Evolutionary conservation across 2,888 invertebrate genomes (phyloP), one percentile per base, ranked within the genome.

Genomic region (Stratiomys singularior): DNA sequence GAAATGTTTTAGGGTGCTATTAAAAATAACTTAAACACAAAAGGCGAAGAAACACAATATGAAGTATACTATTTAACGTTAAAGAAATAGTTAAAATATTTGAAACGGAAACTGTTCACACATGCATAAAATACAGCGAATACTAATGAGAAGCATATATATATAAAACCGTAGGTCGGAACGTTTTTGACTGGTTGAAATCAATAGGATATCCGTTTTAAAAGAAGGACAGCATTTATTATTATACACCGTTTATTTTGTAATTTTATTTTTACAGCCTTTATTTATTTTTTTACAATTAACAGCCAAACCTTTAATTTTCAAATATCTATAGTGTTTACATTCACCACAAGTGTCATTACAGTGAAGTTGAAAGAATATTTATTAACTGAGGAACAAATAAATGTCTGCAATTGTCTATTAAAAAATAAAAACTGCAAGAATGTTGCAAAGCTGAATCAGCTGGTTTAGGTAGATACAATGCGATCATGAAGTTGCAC

Each of bases 1-100:
- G 86, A 85, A 86, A 85, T 82, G 85, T 86, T 86, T 86, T 86
- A 86, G 86, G 86, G 87, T 86, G 87, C 87, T 86, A 86, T 80
- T 83, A 77, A 52, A 76, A 18, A 52, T 13, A 74, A 72, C 28
- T 72, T 37, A 72, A 58, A 72, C 58, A 71, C 18, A 28, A 58
- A 72, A 72, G 18, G 15, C 23, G 25, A 76, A 63, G 18, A n/a
- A 64, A 64, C 76, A 64, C 44, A 27, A 64, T 21, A 76, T 27
- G 56, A 76, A 64, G 44, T 44, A 76, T 60, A 63, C 21, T 63
- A 76, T 28, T 23, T 60, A 18, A 76, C 72, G 47, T 44, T 30
- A 66, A 78, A 71, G 56, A 76, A 74, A 78, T 72, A 66, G 76
- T 74, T 78, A 69, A 76, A 77, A 78, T 44, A 52, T 74, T 58